phyloP scores from a whole-genome alignment of 2,113 vertebrate species.

The Serilophus lunatus region DNA sequence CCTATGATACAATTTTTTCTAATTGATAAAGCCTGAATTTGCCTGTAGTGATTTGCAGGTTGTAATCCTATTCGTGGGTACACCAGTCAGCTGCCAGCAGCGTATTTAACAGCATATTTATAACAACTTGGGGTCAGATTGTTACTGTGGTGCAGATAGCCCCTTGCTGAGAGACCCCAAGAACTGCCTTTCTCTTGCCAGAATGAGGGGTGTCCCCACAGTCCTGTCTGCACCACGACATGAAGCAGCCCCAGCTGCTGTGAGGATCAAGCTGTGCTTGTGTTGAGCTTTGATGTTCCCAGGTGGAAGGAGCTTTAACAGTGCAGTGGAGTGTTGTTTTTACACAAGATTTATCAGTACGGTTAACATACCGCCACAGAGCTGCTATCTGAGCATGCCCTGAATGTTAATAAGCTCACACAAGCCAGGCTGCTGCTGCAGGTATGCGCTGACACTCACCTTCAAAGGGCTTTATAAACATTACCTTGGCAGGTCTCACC shows the following conservation, averaged over 20 bases:
- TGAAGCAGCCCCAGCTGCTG: background rate
- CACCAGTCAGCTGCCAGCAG: background rate
- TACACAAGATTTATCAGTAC: conserved; percentile 45
- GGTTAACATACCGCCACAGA: background rate
- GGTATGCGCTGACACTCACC: background rate
- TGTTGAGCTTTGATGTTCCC: conserved; percentile 15
- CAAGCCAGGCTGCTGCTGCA: background rate
- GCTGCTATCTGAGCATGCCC: conserved; percentile 23
- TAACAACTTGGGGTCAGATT: background rate
- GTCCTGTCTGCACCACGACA: rapidly evolving
- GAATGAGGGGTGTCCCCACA: rapidly evolving
- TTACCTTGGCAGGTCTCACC: background rate
- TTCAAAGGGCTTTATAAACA: background rate
- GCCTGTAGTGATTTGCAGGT: background rate
- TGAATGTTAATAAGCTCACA: background rate
- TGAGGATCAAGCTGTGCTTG: background rate
- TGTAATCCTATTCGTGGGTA: background rate
- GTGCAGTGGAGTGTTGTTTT: conserved; percentile 37
- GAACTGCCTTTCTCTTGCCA: background rate
- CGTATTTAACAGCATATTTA: background rate
- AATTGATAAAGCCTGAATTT: background rate
- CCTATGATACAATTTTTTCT: background rate
- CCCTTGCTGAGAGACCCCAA: background rate
- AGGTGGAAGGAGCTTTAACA: background rate
- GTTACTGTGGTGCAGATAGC: rapidly evolving